These are phyloP conservation scores for Orthosia gracilis DNA, from an alignment of 2,888 invertebrate genomes.

Conservation along the genomic window DNA sequence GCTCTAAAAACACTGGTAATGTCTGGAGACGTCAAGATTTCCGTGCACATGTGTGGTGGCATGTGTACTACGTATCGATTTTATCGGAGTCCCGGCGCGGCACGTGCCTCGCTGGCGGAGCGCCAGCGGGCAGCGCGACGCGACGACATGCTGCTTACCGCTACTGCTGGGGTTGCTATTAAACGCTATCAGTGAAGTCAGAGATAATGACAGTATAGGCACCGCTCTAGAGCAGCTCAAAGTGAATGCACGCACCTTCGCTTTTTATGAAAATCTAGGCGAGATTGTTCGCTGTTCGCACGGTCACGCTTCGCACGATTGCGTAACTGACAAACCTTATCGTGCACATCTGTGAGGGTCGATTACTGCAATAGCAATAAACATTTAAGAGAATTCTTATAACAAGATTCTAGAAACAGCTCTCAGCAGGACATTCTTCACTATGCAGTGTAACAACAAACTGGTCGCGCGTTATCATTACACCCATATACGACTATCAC, in stretches of 20 bases:
- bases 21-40: not conserved
- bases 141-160: not conserved
- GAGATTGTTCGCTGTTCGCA: no score
- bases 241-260: no score
- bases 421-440: no score
- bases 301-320: no score
- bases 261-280: no score
- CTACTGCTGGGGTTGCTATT: not conserved
- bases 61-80: constrained; percentile 47
- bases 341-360: no score
- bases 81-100: constrained; percentile 16
- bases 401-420: not conserved
- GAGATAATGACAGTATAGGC: no score
- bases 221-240: no score
- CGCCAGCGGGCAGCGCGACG: constrained; percentile 34
- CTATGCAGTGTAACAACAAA: not conserved
- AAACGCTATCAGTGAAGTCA: not conserved
- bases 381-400: not conserved
- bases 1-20: not conserved
- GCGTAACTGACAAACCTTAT: no score
- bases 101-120: constrained; percentile 57
- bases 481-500: no score
- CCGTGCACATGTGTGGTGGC: constrained; percentile 5
- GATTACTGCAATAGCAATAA: no score
- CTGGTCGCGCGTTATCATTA: not conserved